Conservation (phyloP, 2,113 vertebrate genomes). For the Fregetta grallaria region DNA sequence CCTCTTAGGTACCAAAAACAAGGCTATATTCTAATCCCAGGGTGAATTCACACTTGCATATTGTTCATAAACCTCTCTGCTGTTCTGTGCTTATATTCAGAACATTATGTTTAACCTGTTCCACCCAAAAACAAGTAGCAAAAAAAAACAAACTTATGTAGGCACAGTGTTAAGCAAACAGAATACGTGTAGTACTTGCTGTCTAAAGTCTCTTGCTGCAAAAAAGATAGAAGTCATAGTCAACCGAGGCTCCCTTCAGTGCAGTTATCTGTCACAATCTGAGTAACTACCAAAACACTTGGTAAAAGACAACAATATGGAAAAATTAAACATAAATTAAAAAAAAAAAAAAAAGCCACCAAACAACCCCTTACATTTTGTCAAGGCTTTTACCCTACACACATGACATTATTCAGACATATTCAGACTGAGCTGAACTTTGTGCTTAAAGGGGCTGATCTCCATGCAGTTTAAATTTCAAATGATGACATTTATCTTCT, state of each 20-base stretch:
- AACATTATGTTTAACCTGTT: not conserved
- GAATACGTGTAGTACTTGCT: not conserved
- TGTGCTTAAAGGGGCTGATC: not conserved
- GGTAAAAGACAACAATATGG: not conserved
- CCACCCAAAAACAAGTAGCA: not conserved
- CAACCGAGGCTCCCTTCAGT: not conserved
- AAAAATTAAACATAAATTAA: not conserved
- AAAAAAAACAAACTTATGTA: not conserved
- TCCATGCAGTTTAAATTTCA: not conserved
- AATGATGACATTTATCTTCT: not conserved
- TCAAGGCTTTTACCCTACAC: not conserved
- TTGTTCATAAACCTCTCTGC: not conserved
- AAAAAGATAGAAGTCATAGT: not conserved
- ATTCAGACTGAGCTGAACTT: not conserved
- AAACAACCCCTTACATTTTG: not conserved
- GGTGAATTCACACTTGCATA: not conserved
- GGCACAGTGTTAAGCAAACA: not conserved
- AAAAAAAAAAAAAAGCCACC: fast-evolving
- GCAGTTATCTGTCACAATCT: not conserved
- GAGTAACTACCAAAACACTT: not conserved
- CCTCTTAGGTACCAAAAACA: not conserved
- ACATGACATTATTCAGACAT: not conserved
- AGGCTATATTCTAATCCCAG: not conserved
- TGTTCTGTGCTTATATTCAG: not conserved
- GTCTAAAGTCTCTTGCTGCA: not conserved